A percentile compares a stretch with the other conserved stretches of the same genome.
phyloP scores from a whole-genome alignment of 2,888 invertebrate species.

The Limnephilus auricula region DNA sequence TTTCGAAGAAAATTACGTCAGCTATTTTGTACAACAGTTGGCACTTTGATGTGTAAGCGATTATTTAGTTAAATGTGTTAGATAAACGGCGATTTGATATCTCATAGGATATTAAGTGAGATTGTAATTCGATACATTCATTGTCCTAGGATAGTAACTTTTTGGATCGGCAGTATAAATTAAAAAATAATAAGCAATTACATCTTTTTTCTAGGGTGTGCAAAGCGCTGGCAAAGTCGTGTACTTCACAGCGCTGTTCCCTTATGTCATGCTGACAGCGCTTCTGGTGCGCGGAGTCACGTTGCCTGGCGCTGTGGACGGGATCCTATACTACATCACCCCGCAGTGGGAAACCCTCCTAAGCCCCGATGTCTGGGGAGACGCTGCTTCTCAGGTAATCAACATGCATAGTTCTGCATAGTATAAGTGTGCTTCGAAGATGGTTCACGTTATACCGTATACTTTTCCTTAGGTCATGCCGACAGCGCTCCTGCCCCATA shows the following conservation, averaged over 20 bases:
- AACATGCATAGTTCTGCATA: not conserved
- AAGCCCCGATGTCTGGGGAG: conserved; percentile 86
- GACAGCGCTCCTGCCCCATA: conserved; percentile 80
- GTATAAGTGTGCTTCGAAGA: conserved; percentile 89
- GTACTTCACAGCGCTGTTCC: conserved; percentile 85
- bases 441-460: conserved; percentile 86
- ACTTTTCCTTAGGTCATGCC: conserved; percentile 76
- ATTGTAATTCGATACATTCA: no score
- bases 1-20: not conserved
- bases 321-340: conserved; percentile 84
- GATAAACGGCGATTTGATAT: not conserved
- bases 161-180: not conserved
- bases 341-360: conserved; percentile 84
- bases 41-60: not conserved
- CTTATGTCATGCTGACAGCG: conserved; percentile 83
- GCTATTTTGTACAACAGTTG: not conserved
- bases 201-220: conserved; percentile 79
- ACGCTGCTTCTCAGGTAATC: conserved; percentile 84
- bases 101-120: no score
- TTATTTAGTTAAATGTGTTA: not conserved
- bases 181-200: not conserved
- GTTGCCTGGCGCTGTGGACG: conserved; percentile 83
- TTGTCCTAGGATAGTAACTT: not conserved
- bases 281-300: conserved; percentile 81
- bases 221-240: conserved; percentile 93